Evolutionary conservation across 64 coral and sea anemone species (phyloP), one percentile per base, ranked within the genome.

Genomic region (Catalaphyllia jardinei): DNA sequence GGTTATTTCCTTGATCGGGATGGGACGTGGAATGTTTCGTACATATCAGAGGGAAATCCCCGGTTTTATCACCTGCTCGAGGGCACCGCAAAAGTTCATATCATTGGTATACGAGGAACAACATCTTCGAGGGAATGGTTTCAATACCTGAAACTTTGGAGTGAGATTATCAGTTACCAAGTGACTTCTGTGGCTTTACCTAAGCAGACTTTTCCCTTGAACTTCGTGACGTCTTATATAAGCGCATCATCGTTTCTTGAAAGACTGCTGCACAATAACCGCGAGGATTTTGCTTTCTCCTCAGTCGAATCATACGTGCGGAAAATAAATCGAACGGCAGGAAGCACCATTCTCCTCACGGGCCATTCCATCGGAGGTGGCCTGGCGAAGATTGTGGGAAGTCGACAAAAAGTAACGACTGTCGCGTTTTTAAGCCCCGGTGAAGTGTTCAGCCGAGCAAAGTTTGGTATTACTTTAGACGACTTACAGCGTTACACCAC

Each of bases 361-460:
- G 93, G 93, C 8, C 93, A 94, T 79, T 94, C 93, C 9, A 31
- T 87, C 4, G 88, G 88, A 12, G 93, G 93, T 16, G 93, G 93
- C 35, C 27, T 94, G 20, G 93, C 93, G 19, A 94, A 94, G 88
- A 90, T 94, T 29, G 64, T 94, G 17, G 93, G 93, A 22, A 94
- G 81, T 62, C 69, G 93, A 22, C 85, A 90, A 17, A 78, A 79
- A 35, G 28, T 94, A 10, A 50, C 62, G 19, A 81, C 82, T 8
- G 82, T 90, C 11, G 35, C 87, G 31, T 83, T 94, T 20, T 90
- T 60, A 3, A 94, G 92, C 60, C 92, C 92, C 12, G 92, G 92
- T 15, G 92, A 90, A 24, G 59, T 94, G 3, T 83, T 86, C 73
- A 94, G 67, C 69, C 81, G 64, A 17, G 75, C 27, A 4, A 94